Evolutionary conservation across 2,113 vertebrate genomes (phyloP).

Genomic region (Hippopotamus amphibius): DNA sequence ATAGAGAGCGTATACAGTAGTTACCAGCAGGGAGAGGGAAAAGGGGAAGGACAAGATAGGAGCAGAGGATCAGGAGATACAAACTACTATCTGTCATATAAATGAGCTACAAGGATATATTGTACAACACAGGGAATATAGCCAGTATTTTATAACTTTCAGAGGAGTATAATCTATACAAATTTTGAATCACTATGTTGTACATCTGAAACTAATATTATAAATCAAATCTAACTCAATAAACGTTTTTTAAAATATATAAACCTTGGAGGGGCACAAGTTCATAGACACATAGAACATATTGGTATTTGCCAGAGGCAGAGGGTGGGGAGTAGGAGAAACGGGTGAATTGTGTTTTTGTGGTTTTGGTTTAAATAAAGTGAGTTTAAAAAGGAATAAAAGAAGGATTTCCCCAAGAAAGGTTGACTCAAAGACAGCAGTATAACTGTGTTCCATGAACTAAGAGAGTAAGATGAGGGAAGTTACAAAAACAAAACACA

Average conservation of each 20-base stretch:
- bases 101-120: not conserved
- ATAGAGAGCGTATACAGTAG: not conserved
- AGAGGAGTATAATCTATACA: not conserved
- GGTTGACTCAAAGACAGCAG: not conserved
- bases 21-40: not conserved
- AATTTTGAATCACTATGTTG: not conserved
- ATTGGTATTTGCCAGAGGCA: not conserved
- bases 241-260: not conserved
- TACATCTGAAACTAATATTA: not conserved
- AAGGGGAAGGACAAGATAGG: not conserved
- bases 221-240: not conserved
- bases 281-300: not conserved
- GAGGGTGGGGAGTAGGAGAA: not conserved
- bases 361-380: not conserved
- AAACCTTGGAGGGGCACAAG: not conserved
- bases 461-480: not conserved
- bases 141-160: not conserved
- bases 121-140: not conserved
- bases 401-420: conserved; percentile 38
- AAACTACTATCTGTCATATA: not conserved
- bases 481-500: not conserved
- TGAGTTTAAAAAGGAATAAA: not conserved
- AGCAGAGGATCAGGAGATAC: not conserved
- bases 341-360: not conserved
- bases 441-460: not conserved